These are phyloP conservation scores for Eristalis tenax DNA, from an alignment of 2,888 invertebrate genomes.

Conservation along the genomic window DNA sequence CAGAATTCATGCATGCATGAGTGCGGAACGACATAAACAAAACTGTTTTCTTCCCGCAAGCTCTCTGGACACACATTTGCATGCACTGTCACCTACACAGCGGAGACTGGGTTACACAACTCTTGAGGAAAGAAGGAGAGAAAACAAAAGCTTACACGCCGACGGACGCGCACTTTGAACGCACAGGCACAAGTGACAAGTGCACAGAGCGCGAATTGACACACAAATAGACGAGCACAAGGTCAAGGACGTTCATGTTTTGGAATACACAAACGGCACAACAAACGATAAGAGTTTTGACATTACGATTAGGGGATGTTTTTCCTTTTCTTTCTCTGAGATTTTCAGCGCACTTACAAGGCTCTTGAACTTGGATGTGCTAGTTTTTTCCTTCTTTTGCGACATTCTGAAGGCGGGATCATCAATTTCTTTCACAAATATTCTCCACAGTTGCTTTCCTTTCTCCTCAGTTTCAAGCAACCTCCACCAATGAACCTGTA, in stretches of 20 bases:
- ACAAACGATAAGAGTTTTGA: neutral
- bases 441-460: neutral
- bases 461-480: neutral
- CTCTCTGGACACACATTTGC: neutral
- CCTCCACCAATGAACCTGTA: neutral
- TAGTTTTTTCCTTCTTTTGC: neutral
- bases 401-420: neutral
- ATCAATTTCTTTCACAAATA: neutral
- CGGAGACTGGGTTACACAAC: neutral
- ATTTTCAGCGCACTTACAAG: neutral
- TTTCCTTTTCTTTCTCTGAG: neutral
- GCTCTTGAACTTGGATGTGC: neutral
- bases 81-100: neutral
- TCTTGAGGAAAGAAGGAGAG: neutral
- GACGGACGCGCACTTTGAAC: neutral
- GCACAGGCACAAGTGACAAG: neutral
- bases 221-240: conserved; percentile 12
- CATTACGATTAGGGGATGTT: neutral
- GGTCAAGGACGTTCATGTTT: neutral
- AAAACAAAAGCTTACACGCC: neutral
- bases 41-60: neutral
- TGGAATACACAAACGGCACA: neutral
- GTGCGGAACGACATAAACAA: neutral
- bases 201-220: conserved; percentile 1
- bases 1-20: neutral